Percentiles rank a stretch among this genome's conserved stretches.
Evolutionary conservation across 2,888 invertebrate species (phyloP).

Genomic region (Blastobasis lacticolella): DNA sequence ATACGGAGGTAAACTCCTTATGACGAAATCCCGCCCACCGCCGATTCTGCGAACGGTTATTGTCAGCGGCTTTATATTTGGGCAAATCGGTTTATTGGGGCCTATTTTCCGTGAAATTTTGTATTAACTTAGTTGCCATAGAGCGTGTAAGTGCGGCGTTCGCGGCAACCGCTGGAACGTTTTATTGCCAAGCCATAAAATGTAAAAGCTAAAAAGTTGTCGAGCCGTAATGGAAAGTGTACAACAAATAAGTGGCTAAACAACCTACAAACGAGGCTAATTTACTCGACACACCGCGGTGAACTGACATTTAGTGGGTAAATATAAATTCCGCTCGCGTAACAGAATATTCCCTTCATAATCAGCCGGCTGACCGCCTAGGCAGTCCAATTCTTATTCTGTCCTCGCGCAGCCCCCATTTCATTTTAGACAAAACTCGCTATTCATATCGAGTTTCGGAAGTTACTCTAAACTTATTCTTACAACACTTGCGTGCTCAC

Average conservation of each 20-base stretch:
- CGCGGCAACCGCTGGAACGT: not conserved
- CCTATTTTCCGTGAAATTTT: not conserved
- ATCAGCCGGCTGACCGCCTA: conserved; percentile 39
- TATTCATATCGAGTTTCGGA: conserved; percentile 34
- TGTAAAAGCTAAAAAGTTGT: too few relatives aligned
- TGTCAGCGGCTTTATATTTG: conserved; percentile 11
- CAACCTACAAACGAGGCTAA: not conserved
- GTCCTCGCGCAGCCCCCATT: conserved; percentile 41
- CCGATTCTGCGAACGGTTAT: conserved; percentile 24
- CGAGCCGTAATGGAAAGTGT: too few relatives aligned
- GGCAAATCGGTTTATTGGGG: conserved; percentile 8
- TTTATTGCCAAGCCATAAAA: not conserved
- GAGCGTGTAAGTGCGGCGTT: not conserved
- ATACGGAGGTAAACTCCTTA: conserved; percentile 23
- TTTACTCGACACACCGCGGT: not conserved
- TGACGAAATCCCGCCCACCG: conserved; percentile 21
- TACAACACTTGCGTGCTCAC: too few relatives aligned
- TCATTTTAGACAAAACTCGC: conserved; percentile 50
- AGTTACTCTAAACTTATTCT: conserved; percentile 11
- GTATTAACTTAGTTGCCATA: too few relatives aligned
- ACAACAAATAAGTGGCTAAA: not conserved
- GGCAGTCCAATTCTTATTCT: conserved; percentile 36
- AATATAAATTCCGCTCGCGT: conserved; percentile 51
- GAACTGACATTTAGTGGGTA: conserved; percentile 26
- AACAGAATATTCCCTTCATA: conserved; percentile 55